These are phyloP conservation scores for Macroglossus sobrinus DNA, from an alignment of 2,113 vertebrate genomes.

Conservation along the genomic window DNA sequence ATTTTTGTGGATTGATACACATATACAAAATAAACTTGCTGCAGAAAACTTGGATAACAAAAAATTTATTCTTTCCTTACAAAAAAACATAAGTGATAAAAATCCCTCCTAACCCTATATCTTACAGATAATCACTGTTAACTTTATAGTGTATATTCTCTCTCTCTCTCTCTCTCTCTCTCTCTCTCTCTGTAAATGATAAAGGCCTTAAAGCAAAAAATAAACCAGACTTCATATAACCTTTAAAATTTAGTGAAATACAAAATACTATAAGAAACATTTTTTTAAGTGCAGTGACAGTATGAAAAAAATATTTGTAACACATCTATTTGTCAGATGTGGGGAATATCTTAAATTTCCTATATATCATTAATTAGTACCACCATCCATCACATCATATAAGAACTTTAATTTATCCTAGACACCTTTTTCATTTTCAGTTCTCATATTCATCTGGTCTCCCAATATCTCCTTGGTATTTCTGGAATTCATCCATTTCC, in stretches of 20 bases:
- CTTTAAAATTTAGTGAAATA: conserved; percentile 7
- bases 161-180: not conserved
- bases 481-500: not conserved
- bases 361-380: not conserved
- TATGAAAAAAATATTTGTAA: not conserved
- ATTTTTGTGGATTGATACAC: not conserved
- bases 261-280: not conserved
- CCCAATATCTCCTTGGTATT: not conserved
- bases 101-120: not conserved
- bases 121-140: not conserved
- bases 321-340: not conserved
- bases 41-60: not conserved
- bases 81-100: not conserved
- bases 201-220: not conserved
- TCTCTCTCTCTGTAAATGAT: not conserved
- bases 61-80: fast-evolving
- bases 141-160: not conserved
- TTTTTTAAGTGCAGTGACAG: not conserved
- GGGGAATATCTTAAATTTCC: not conserved
- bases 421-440: not conserved
- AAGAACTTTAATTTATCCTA: not conserved
- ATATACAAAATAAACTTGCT: not conserved
- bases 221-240: not conserved
- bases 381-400: not conserved
- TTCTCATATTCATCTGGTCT: not conserved